Percentiles rank a stretch among this genome's conserved stretches.
Evolutionary conservation across 30 jellyfish, hydroid and myxozoan genomes (phyloP).

Genomic region (Hydractinia symbiolongicarpus): DNA sequence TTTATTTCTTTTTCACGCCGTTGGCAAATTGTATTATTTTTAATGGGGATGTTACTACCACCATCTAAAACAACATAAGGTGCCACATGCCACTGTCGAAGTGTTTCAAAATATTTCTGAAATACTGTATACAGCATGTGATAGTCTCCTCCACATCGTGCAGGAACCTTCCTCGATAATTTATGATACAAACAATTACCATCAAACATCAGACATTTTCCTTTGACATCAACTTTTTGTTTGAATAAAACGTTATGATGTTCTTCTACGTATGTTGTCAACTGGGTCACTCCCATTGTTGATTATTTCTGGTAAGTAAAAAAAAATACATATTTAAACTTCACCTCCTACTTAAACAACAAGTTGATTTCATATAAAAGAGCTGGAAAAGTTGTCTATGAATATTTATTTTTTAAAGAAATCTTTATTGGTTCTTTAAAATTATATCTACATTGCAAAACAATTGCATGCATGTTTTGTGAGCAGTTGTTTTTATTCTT

Average conservation of each 20-base stretch:
- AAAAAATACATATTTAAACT: no score
- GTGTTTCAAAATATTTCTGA: neutral
- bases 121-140: neutral
- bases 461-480: no score
- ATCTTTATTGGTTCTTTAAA: no score
- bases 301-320: no score
- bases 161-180: neutral
- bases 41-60: neutral
- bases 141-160: constrained; percentile 7
- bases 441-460: no score
- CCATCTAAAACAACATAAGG: neutral
- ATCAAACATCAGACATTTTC: neutral
- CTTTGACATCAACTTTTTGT: constrained; percentile 1
- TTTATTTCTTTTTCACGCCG: neutral
- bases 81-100: neutral
- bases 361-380: no score
- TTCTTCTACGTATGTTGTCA: neutral
- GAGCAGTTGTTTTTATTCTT: no score
- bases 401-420: no score
- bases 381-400: no score
- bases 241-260: neutral
- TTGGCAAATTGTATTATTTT: neutral
- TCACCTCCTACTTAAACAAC: no score
- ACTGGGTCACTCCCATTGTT: neutral
- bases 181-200: neutral